These are phyloP conservation scores for Cheirogaleus major DNA, from an alignment of 2,797 vertebrate genomes.

Conservation along the genomic window DNA sequence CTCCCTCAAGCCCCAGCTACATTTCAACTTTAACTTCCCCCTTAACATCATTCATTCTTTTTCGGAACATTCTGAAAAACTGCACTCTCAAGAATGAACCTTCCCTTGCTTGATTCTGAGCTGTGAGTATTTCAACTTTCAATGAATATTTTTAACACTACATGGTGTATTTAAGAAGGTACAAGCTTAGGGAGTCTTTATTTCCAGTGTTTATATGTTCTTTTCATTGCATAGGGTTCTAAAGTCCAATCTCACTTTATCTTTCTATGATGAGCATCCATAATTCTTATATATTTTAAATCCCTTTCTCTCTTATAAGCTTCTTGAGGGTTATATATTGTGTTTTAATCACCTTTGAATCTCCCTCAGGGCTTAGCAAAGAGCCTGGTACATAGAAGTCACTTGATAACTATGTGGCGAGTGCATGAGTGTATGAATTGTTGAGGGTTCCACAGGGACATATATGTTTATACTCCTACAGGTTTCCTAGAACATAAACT, in stretches of 20 bases:
- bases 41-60: constrained; percentile 44
- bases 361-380: background rate
- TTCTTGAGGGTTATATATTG: background rate
- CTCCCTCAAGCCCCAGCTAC: background rate
- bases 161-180: background rate
- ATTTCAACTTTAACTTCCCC: constrained; percentile 12
- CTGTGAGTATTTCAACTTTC: constrained; percentile 1
- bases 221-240: background rate
- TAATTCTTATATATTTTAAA: constrained; percentile 14
- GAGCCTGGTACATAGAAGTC: background rate
- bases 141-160: background rate
- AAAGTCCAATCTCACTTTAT: background rate
- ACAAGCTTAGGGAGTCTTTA: background rate
- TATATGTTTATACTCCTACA: background rate
- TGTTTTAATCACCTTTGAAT: background rate
- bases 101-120: background rate
- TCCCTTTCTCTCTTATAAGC: background rate
- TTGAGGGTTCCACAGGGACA: background rate
- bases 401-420: background rate
- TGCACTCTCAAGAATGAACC: constrained; percentile 13
- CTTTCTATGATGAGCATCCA: background rate
- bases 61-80: constrained; percentile 63
- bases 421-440: background rate
- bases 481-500: background rate
- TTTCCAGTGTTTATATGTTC: background rate